These are phyloP conservation scores for Onychorhynchus coronatus DNA, from an alignment of 2,113 vertebrate genomes.

Conservation along the genomic window DNA sequence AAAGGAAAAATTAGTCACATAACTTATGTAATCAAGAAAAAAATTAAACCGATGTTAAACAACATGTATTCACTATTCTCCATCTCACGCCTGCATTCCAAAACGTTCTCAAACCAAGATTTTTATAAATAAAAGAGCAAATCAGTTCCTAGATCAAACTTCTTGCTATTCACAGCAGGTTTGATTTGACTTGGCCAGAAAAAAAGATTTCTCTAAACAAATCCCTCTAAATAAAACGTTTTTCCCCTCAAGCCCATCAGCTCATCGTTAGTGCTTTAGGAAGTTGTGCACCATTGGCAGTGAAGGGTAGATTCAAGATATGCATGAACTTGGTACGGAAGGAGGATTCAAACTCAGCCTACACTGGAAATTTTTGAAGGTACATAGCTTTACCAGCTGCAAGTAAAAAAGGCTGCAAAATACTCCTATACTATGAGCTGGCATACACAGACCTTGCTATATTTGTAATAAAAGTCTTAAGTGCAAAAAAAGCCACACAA, in stretches of 20 bases:
- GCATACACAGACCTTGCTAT: background rate
- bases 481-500: background rate
- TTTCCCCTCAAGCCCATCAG: background rate
- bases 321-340: background rate
- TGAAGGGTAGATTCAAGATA: background rate
- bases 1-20: background rate
- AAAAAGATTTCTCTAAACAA: background rate
- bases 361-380: background rate
- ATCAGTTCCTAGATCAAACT: background rate
- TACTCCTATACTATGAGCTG: background rate
- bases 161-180: background rate
- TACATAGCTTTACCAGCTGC: background rate
- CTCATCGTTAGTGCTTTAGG: background rate
- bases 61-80: background rate
- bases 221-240: background rate
- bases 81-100: background rate
- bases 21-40: background rate
- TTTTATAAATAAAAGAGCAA: background rate
- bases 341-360: background rate
- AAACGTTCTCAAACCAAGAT: background rate
- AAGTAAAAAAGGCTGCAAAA: background rate
- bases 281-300: background rate
- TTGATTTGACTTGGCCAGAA: background rate
- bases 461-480: background rate
- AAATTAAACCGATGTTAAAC: background rate